phyloP scores from a whole-genome alignment of 2,797 vertebrate species.

The Erethizon dorsatum region DNA sequence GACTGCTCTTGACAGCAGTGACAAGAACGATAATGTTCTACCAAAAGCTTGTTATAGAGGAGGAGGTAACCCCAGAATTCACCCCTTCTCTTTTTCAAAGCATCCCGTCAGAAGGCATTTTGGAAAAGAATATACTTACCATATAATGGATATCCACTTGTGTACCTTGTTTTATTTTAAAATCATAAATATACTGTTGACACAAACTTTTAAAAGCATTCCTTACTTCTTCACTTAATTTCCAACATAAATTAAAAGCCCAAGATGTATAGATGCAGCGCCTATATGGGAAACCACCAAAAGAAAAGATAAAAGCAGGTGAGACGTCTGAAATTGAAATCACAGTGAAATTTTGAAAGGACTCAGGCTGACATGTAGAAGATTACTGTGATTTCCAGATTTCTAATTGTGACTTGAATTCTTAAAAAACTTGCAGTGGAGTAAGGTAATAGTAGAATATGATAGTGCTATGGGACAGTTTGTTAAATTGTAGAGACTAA shows the following conservation, averaged over 20 bases:
- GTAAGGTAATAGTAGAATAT: too few relatives aligned
- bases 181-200: not conserved
- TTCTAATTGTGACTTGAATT: not conserved
- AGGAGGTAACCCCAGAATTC: not conserved
- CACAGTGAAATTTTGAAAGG: not conserved
- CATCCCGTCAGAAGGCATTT: not conserved
- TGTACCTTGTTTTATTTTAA: not conserved
- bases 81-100: not conserved
- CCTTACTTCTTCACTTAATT: not conserved
- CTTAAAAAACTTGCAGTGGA: not conserved
- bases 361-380: not conserved
- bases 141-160: not conserved
- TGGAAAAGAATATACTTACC: not conserved
- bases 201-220: not conserved
- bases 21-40: not conserved
- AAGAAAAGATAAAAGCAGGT: not conserved
- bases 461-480: accelerated
- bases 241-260: not conserved
- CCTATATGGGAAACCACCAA: not conserved
- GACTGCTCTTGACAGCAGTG: not conserved
- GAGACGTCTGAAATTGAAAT: not conserved
- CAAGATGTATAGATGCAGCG: not conserved
- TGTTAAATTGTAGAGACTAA: not conserved
- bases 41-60: not conserved
- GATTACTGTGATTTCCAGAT: not conserved